A percentile compares a stretch with the other conserved stretches of the same genome.
phyloP scores from a whole-genome alignment of 2,888 invertebrate species.

The Pandemis heparana region DNA sequence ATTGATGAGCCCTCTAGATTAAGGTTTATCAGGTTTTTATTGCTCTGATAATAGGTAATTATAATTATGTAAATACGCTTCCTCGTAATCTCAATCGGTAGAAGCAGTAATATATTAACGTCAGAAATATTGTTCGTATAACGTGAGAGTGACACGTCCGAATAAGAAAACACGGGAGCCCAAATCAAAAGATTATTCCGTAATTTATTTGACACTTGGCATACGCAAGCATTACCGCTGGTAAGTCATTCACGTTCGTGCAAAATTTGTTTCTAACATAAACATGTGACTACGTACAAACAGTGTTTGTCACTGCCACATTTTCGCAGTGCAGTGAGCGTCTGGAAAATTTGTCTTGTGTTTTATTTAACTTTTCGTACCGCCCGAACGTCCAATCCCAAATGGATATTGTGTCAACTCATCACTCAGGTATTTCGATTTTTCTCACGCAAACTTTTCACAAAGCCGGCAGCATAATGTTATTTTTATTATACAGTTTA shows the following conservation, averaged over 20 bases:
- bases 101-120: constrained; percentile 5
- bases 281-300: not conserved
- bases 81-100: not conserved
- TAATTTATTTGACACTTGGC: constrained; percentile 11
- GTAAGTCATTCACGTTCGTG: not conserved
- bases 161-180: not conserved
- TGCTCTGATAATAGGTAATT: not conserved
- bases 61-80: too few relatives aligned
- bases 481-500: constrained; percentile 14
- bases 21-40: not conserved
- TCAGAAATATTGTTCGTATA: constrained; percentile 10
- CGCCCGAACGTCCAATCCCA: not conserved
- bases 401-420: not conserved
- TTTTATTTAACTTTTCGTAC: not conserved
- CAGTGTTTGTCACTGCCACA: not conserved
- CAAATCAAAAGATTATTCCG: constrained; percentile 14
- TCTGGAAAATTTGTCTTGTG: not conserved
- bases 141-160: constrained; percentile 5
- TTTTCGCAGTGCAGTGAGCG: not conserved
- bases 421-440: not conserved
- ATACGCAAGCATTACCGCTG: not conserved
- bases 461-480: not conserved
- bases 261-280: constrained; percentile 4
- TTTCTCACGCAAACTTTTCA: not conserved
- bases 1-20: not conserved